Evolutionary conservation across 2,113 vertebrate species (phyloP).

Genomic region (Bettongia penicillata): DNA sequence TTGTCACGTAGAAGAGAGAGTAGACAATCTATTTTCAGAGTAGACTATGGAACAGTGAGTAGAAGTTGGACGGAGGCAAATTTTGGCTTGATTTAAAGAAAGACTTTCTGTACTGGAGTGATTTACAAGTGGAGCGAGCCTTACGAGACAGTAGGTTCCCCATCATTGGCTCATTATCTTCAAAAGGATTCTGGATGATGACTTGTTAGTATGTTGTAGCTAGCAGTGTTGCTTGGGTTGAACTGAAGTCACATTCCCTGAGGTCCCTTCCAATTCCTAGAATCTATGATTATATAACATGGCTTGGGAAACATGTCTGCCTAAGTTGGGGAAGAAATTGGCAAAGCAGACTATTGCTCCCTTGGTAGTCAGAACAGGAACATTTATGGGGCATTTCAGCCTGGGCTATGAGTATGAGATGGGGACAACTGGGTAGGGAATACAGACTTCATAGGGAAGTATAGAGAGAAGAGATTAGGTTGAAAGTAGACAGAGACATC

Average conservation of each 20-base stretch:
- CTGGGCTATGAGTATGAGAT: not conserved
- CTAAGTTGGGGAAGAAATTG: not conserved
- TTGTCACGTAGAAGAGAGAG: not conserved
- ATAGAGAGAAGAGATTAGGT: not conserved
- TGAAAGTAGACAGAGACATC: not conserved
- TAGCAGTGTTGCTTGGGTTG: not conserved
- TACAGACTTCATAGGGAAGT: not conserved
- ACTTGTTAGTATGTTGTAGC: not conserved
- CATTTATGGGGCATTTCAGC: not conserved
- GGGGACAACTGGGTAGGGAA: not conserved
- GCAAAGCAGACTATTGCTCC: not conserved
- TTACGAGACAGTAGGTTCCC: not conserved
- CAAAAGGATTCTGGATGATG: no score
- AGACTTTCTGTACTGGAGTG: not conserved
- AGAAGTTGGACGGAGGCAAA: not conserved
- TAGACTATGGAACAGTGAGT: not conserved
- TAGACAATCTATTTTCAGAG: not conserved
- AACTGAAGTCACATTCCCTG: not conserved
- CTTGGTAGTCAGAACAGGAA: not conserved
- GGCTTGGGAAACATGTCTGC: not conserved
- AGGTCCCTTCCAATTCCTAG: not conserved
- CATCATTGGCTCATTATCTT: not conserved
- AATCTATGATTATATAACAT: not conserved
- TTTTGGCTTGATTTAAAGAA: slow-evolving; percentile 30
- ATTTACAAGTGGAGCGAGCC: not conserved